Base-by-base conservation (phyloP, 2,113 vertebrate genomes). In the Perca schrenkii region DNA sequence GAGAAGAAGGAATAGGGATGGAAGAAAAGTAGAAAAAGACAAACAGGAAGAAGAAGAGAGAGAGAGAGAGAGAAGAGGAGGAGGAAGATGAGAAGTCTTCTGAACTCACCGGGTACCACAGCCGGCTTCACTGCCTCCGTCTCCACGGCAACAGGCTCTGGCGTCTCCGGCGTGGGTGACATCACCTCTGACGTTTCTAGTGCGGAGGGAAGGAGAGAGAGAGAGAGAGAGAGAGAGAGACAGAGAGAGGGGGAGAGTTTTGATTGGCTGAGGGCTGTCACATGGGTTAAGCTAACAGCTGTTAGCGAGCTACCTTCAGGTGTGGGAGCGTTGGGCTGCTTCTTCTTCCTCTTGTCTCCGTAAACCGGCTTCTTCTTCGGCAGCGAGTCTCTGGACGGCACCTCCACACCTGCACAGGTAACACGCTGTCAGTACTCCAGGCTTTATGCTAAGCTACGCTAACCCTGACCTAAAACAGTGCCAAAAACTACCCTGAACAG, bases 321-420 rank as follows among this genome's bases (percentile, higher is more conserved):
- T 71, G 92, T 97, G 78, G 96, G 97, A 17, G 94, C 92, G 1
- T 74, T 90, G 16, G 93, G 94, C 36, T 40, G 36, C 86, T 98
- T 99, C 94, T 97, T 99, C 95, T 95, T 99, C 95, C 97, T 97
- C 94, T 96, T 98, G 93, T 99, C 97, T 87, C 96, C 95, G 89
- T 99, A 99, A 91, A 99, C 93, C 6, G 98, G 98, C 88, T 97
- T 98, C 92, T 98, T 99, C 95, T 98, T 99, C 96, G 97, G 96
- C 96, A 97, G 80, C 3, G 96, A 96, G 86, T 99, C 98, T 97
- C 98, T 99, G 91, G 97, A 98, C 94, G 98, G 98, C 95, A 99
- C 97, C 92, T 99, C 98, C 87, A 99, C 95, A 90, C 98, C 98
- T 99, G 57, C 4, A 2, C 15, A 34, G 16, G 1, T 13, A 25